phyloP scores from a whole-genome alignment of 2,888 invertebrate genomes.

The Eupithecia subfuscata region DNA sequence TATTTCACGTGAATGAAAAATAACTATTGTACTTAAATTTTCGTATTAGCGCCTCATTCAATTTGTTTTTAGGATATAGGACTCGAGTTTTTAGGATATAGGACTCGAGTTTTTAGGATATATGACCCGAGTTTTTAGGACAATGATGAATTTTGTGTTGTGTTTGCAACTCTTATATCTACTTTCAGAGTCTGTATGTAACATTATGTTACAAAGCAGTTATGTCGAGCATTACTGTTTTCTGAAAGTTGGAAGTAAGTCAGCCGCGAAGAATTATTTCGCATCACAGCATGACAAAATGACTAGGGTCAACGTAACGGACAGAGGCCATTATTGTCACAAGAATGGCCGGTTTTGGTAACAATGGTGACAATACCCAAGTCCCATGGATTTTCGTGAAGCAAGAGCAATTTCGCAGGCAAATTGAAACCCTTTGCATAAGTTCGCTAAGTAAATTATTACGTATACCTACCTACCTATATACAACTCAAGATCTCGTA shows the following conservation, averaged over 20 bases:
- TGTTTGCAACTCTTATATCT: not conserved
- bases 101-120: not conserved
- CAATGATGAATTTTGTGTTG: constrained; percentile 9
- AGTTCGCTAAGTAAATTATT: constrained; percentile 34
- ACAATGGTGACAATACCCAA: constrained; percentile 57
- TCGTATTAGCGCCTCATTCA: constrained; percentile 28
- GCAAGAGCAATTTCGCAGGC: constrained; percentile 48
- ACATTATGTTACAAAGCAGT: not conserved
- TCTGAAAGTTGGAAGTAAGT: constrained; percentile 21
- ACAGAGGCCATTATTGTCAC: constrained; percentile 46
- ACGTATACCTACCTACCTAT: constrained; percentile 36
- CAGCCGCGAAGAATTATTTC: constrained; percentile 35
- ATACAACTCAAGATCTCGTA: constrained; percentile 18
- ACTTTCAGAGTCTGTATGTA: not conserved
- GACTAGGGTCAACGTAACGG: constrained; percentile 41
- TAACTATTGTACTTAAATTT: constrained; percentile 20
- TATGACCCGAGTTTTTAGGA: constrained; percentile 3
- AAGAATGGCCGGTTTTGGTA: constrained; percentile 50
- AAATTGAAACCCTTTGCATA: constrained; percentile 44
- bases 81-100: constrained; percentile 3
- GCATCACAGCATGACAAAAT: constrained; percentile 32
- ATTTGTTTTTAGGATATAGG: not conserved
- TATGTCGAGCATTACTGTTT: not conserved
- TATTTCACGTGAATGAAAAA: constrained; percentile 40
- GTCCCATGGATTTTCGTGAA: constrained; percentile 56